A percentile compares a stretch with the other conserved stretches of the same genome.
Conservation (phyloP, 2,113 vertebrate genomes). For the Epinephelus moara region DNA sequence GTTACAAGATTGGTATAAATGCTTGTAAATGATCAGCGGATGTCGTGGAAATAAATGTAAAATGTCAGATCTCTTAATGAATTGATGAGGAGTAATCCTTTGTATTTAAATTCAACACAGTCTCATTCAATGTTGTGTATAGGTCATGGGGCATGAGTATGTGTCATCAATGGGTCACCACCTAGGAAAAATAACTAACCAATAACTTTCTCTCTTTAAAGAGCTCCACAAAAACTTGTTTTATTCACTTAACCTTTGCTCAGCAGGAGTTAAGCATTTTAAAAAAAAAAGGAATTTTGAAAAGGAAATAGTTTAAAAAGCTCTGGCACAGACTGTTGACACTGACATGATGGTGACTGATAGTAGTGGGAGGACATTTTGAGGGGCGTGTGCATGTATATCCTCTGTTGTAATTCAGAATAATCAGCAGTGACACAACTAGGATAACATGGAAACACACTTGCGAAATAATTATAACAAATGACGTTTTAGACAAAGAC, state of each 20-base stretch:
- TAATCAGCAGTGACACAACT: neutral
- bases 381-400: slow-evolving; percentile 9
- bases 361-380: slow-evolving; percentile 8
- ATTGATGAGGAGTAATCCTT: neutral
- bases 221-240: no score
- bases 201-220: neutral
- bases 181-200: neutral
- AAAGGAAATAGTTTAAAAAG: neutral
- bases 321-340: neutral
- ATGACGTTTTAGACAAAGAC: neutral
- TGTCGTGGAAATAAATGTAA: neutral
- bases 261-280: neutral
- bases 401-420: neutral
- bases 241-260: neutral
- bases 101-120: neutral
- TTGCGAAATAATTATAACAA: neutral
- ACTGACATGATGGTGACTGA: neutral
- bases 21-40: neutral
- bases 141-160: neutral
- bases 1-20: neutral
- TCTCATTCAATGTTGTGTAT: neutral
- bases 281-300: no score
- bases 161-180: neutral
- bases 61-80: neutral
- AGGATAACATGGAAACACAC: neutral